Evolutionary conservation across 2,113 vertebrate genomes (phyloP).

Genomic region (Nycticryphes semicollaris): DNA sequence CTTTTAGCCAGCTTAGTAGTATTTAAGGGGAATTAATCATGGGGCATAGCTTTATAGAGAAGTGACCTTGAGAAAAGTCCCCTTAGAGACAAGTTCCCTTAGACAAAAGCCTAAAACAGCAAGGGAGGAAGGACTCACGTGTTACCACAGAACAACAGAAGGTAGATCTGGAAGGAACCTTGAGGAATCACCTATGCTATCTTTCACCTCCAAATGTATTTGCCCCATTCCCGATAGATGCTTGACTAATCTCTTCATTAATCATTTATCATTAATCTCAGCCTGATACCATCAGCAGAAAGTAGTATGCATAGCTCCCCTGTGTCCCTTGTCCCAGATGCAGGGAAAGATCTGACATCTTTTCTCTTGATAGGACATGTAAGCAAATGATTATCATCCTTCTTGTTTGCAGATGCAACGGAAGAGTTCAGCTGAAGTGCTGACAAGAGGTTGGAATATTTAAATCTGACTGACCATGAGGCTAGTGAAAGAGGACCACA

Average conservation of each 20-base stretch:
- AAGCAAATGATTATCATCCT: constrained; percentile 43
- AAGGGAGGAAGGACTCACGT: background rate
- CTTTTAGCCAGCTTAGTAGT: background rate
- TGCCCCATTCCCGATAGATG: background rate
- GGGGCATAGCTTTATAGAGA: background rate
- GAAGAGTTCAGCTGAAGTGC: constrained; percentile 27
- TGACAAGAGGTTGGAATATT: constrained; percentile 43
- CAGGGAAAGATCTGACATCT: constrained; percentile 25
- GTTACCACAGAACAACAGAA: background rate
- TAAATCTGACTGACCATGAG: constrained; percentile 15
- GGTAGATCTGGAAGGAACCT: background rate
- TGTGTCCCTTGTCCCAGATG: background rate
- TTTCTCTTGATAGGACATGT: constrained; percentile 21
- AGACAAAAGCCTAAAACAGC: background rate
- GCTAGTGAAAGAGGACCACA: background rate
- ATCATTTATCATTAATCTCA: constrained; percentile 29
- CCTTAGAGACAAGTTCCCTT: background rate
- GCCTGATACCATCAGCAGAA: constrained; percentile 20
- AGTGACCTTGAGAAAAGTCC: background rate
- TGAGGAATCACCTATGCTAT: background rate
- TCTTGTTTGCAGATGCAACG: constrained; percentile 49
- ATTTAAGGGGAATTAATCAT: background rate
- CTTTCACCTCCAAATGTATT: background rate
- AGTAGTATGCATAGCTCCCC: constrained; percentile 2
- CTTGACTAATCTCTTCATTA: constrained; percentile 36